phyloP scores from a whole-genome alignment of 2,888 invertebrate species.

The Clitarchus hookeri region DNA sequence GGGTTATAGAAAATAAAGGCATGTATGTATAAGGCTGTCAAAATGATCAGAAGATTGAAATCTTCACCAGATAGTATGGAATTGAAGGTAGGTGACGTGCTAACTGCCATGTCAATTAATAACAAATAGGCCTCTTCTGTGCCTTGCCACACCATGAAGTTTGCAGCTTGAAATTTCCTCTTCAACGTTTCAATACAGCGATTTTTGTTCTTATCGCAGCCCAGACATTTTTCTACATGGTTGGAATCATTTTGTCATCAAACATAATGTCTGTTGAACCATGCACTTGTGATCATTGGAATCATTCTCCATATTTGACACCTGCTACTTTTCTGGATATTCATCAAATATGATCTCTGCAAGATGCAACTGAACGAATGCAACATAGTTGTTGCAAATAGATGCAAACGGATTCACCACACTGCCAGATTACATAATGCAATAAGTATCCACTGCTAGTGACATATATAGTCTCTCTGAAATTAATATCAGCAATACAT shows the following conservation, averaged over 20 bases:
- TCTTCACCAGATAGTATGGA: background rate
- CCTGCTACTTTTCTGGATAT: slow-evolving; percentile 23
- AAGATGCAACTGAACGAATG: background rate
- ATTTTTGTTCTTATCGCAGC: background rate
- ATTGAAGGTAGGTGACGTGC: background rate
- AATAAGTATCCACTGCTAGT: slow-evolving; percentile 5
- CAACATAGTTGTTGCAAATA: slow-evolving; percentile 19
- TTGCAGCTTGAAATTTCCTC: slow-evolving; percentile 15
- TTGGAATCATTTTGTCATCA: slow-evolving; percentile 19
- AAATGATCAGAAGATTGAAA: background rate
- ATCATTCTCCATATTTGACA: background rate
- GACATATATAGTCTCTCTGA: background rate
- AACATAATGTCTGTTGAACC: slow-evolving; percentile 7
- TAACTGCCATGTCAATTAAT: slow-evolving; percentile 3
- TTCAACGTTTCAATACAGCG: background rate
- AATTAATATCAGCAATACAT: background rate
- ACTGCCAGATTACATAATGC: background rate
- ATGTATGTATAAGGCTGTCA: background rate
- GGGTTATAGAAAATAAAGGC: background rate
- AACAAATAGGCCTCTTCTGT: background rate
- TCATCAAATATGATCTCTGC: background rate
- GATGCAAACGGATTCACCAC: slow-evolving; percentile 19
- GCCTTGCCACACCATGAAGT: background rate
- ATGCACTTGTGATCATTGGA: background rate
- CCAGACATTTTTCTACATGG: slow-evolving; percentile 15